Evolutionary conservation across 2,113 vertebrate genomes (phyloP).

Genomic region (Gasterosteus nipponicus): DNA sequence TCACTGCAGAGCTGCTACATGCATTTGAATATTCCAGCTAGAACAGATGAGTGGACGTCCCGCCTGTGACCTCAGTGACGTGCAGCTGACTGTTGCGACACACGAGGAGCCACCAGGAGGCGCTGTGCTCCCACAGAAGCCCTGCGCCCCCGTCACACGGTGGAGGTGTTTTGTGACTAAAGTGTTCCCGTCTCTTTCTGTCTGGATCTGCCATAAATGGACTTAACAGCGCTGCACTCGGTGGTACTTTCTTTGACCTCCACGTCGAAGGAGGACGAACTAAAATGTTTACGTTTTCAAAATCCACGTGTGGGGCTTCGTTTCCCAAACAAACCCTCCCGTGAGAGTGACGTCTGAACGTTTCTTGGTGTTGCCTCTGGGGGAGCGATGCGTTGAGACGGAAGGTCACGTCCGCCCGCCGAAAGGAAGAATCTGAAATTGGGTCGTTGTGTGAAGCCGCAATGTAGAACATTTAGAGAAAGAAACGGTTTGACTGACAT

Average conservation of each 20-base stretch:
- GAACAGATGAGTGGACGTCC: not conserved
- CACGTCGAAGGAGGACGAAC: too few relatives aligned
- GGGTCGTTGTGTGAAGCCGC: not conserved
- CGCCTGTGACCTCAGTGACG: not conserved
- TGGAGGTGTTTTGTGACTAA: constrained; percentile 22
- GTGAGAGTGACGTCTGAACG: not conserved
- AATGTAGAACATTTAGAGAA: not conserved
- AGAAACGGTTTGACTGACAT: constrained; percentile 12
- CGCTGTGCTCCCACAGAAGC: constrained; percentile 48
- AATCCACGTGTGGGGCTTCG: not conserved
- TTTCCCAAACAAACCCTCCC: not conserved
- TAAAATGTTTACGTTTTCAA: not conserved
- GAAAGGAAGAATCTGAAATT: not conserved
- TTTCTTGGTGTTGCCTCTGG: not conserved
- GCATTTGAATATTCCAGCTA: not conserved
- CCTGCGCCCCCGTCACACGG: not conserved
- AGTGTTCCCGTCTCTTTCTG: not conserved
- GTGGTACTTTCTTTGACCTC: not conserved
- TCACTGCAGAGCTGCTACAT: not conserved
- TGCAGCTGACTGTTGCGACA: not conserved
- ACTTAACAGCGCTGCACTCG: not conserved
- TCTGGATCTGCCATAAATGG: not conserved
- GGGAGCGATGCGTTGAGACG: not conserved
- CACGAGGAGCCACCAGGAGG: constrained; percentile 51
- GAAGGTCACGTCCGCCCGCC: not conserved